Conservation (phyloP, 2,888 invertebrate species). For the Drosophila rellima region DNA sequence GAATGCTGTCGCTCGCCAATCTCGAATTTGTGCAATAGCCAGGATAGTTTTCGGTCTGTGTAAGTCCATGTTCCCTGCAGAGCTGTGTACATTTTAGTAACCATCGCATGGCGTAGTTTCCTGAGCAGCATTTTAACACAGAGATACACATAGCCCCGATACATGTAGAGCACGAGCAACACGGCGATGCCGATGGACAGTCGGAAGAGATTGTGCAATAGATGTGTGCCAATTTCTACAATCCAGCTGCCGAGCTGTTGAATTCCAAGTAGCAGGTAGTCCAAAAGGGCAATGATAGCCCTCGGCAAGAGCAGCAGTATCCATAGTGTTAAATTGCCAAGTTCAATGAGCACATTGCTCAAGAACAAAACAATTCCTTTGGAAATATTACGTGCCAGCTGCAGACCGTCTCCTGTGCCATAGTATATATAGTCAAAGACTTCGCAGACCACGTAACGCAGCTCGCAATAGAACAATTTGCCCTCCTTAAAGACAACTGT, state of each 20-base stretch:
- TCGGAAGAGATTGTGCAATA: constrained; percentile 51
- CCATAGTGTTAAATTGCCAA: constrained; percentile 55
- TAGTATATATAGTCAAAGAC: constrained; percentile 36
- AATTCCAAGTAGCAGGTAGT: constrained; percentile 30
- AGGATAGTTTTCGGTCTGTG: constrained; percentile 20
- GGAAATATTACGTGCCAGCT: background rate
- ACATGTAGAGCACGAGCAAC: constrained; percentile 52
- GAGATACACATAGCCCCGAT: constrained; percentile 49
- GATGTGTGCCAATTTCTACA: constrained; percentile 19
- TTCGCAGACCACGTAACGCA: constrained; percentile 7
- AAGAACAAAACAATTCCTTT: constrained; percentile 15
- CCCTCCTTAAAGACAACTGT: constrained; percentile 2
- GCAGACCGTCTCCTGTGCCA: constrained; percentile 36
- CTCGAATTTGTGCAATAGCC: constrained; percentile 21
- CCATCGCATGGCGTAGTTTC: constrained; percentile 11
- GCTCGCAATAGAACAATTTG: constrained; percentile 5
- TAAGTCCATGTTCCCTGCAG: constrained; percentile 12
- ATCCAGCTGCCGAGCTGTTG: constrained; percentile 26
- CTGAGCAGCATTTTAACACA: constrained; percentile 14
- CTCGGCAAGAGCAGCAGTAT: constrained; percentile 56
- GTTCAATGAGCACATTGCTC: constrained; percentile 39
- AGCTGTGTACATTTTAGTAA: constrained; percentile 6
- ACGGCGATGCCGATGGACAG: constrained; percentile 51
- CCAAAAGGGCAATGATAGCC: constrained; percentile 35
- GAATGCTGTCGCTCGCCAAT: background rate